Conservation (phyloP, 2,888 invertebrate species). For the Pimpla rufipes region DNA sequence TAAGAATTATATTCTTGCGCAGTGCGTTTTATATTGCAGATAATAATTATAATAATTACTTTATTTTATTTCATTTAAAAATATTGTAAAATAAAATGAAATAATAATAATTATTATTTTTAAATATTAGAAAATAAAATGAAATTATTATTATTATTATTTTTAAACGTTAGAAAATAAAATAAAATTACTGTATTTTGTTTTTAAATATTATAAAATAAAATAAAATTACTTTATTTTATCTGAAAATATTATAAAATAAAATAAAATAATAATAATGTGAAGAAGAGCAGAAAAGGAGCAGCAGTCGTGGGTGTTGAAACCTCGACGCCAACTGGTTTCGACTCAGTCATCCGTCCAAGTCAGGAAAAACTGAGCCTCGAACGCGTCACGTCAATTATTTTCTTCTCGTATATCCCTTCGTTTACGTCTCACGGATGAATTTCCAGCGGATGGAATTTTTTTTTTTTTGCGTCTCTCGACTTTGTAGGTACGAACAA, state of each 20-base stretch:
- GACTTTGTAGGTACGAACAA: background rate
- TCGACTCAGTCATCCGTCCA: slow-evolving; percentile 45
- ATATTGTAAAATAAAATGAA: no score
- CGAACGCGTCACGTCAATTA: slow-evolving; percentile 47
- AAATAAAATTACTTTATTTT: no score
- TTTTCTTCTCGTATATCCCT: slow-evolving; percentile 12
- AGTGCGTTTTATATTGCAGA: background rate
- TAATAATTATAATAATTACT: background rate
- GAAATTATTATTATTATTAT: no score
- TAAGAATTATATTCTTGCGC: no score
- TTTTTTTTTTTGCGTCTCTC: background rate
- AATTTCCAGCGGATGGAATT: background rate
- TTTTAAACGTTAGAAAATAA: no score
- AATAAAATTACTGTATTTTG: no score
- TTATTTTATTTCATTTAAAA: no score
- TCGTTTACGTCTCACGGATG: background rate
- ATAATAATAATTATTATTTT: no score
- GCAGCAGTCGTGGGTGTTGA: slow-evolving; percentile 44
- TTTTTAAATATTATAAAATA: no score
- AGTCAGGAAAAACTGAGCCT: slow-evolving; percentile 52
- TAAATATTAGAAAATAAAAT: no score
- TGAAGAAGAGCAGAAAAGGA: background rate
- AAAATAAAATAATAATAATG: no score
- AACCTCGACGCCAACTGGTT: slow-evolving; percentile 52
- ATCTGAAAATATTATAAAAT: no score